Conservation (phyloP, 2,113 vertebrate genomes). For the Ageneiosus marmoratus region DNA sequence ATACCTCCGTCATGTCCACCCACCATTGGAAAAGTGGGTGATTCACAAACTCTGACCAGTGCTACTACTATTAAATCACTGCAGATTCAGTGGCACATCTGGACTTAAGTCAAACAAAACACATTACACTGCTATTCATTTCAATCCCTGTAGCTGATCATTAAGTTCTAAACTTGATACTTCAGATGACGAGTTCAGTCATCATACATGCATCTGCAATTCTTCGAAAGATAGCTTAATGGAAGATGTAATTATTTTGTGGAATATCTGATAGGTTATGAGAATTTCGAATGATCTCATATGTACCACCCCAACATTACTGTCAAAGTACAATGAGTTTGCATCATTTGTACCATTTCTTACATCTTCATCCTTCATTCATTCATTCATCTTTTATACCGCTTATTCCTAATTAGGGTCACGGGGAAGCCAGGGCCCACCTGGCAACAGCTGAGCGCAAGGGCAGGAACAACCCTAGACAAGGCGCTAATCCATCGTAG, state of each 20-base stretch:
- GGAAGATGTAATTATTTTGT: not conserved
- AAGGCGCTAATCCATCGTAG: too few species aligned
- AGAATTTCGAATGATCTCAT: not conserved
- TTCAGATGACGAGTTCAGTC: not conserved
- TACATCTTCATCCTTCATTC: too few species aligned
- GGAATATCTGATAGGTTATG: not conserved
- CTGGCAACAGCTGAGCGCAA: too few species aligned
- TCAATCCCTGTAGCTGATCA: not conserved
- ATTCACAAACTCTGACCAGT: not conserved
- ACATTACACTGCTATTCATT: not conserved
- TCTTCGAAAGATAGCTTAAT: not conserved
- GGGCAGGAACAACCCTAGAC: too few species aligned
- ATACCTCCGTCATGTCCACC: constrained; percentile 56
- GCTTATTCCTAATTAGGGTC: too few species aligned
- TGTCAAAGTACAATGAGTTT: not conserved
- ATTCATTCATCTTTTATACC: too few species aligned
- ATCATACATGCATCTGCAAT: not conserved
- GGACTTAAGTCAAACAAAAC: not conserved
- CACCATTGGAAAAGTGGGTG: not conserved
- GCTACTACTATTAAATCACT: not conserved
- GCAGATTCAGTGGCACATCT: not conserved
- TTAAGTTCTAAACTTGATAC: not conserved
- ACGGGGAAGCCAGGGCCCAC: too few species aligned
- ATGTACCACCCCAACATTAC: not conserved
- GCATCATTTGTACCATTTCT: too few species aligned